These are phyloP conservation scores for Enoplosus armatus DNA, from an alignment of 2,797 vertebrate genomes.

Conservation along the genomic window DNA sequence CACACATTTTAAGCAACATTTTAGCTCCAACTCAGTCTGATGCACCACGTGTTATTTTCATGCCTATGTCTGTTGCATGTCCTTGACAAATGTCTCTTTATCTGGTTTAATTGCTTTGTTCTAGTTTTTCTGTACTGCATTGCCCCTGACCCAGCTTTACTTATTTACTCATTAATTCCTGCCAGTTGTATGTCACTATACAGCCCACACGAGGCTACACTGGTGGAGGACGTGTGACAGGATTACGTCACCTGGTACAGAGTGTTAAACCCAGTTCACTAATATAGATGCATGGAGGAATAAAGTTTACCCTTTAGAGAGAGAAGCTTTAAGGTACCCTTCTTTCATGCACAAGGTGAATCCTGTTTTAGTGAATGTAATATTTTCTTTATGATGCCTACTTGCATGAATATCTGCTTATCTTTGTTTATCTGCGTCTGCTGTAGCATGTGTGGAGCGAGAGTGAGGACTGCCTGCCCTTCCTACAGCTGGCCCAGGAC, in stretches of 20 bases:
- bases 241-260: not conserved
- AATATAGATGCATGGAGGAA: not conserved
- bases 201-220: not conserved
- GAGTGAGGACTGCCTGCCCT: constrained; percentile 98
- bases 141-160: constrained; percentile 39
- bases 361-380: too few relatives aligned
- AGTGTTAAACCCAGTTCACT: not conserved
- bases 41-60: not conserved
- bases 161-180: constrained; percentile 10
- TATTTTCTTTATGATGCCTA: too few relatives aligned
- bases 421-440: constrained; percentile 34
- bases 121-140: constrained; percentile 18
- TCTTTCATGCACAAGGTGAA: too few relatives aligned
- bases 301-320: not conserved
- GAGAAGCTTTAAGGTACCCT: not conserved
- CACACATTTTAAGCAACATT: not conserved
- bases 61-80: not conserved
- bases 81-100: constrained; percentile 25
- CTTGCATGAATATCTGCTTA: not conserved
- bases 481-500: constrained; percentile 96
- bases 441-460: constrained; percentile 98
- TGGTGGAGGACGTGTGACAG: not conserved
- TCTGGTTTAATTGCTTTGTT: constrained; percentile 38
- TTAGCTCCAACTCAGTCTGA: too few relatives aligned
- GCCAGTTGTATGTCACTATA: not conserved